Evolutionary conservation across 1,140 invertebrate species (phyloP).

Genomic region (Paramacrobiotus metropolitanus): DNA sequence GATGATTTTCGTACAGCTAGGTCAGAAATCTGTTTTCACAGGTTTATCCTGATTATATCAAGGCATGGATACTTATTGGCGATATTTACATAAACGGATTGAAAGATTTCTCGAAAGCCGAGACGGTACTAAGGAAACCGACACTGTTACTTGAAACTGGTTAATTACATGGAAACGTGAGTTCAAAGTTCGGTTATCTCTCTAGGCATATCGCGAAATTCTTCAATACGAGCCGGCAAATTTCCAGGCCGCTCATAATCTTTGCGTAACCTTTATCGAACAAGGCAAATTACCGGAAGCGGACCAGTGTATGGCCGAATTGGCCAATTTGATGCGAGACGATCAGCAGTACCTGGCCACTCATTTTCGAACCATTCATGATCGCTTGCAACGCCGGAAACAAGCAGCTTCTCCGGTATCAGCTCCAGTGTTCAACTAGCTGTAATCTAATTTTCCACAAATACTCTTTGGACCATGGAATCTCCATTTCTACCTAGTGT

Average conservation of each 20-base stretch:
- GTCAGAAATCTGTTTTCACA: constrained; percentile 27
- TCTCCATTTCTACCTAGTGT: no score
- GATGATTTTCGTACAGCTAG: no score
- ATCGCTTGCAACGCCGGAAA: background rate
- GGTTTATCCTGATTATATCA: constrained; percentile 75
- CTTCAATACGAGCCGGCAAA: constrained; percentile 63
- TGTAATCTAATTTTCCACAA: no score
- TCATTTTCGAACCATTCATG: background rate
- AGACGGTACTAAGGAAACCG: no score
- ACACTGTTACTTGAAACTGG: no score
- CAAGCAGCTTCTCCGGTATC: no score
- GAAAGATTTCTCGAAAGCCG: constrained; percentile 72
- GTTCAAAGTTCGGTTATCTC: constrained; percentile 8
- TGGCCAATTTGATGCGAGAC: background rate
- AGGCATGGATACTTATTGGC: constrained; percentile 72
- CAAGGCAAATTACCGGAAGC: constrained; percentile 54
- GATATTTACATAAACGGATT: constrained; percentile 91
- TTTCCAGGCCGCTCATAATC: constrained; percentile 77
- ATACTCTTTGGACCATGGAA: no score
- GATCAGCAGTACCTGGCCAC: background rate
- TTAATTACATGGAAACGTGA: background rate
- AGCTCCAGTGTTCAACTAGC: no score
- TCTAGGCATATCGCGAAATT: constrained; percentile 66
- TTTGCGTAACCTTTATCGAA: constrained; percentile 85
- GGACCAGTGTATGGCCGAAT: constrained; percentile 50